Conservation (phyloP, 2,113 vertebrate genomes). For the Coptodon bakossiorum region DNA sequence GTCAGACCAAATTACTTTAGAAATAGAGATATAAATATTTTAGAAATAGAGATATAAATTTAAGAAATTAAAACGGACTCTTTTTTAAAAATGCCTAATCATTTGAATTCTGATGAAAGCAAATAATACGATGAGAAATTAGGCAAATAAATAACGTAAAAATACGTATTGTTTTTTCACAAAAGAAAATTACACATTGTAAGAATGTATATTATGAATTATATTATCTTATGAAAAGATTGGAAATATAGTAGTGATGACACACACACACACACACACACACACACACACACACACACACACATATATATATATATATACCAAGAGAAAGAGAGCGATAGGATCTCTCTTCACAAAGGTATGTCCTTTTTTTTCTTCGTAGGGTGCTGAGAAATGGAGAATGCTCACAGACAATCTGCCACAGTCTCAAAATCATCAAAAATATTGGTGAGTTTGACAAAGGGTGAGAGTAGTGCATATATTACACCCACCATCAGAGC, state of each 20-base stretch:
- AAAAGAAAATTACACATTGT: neutral
- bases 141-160: neutral
- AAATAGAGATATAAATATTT: neutral
- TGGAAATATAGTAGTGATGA: neutral
- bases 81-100: neutral
- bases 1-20: conserved; percentile 25
- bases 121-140: neutral
- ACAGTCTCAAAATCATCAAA: conserved; percentile 68
- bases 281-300: neutral
- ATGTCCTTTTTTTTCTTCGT: neutral
- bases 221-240: neutral
- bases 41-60: neutral
- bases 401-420: conserved; percentile 9
- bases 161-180: neutral
- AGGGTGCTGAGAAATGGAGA: conserved; percentile 61
- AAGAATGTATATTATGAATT: neutral
- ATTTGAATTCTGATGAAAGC: neutral
- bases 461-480: neutral
- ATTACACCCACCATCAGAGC: neutral
- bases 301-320: too few species aligned
- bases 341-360: neutral
- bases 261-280: neutral
- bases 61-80: neutral
- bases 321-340: neutral
- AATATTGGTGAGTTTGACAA: conserved; percentile 56